A percentile compares a stretch with the other conserved stretches of the same genome.
phyloP scores from a whole-genome alignment of 2,797 vertebrate species.

The Micrastur ruficollis region DNA sequence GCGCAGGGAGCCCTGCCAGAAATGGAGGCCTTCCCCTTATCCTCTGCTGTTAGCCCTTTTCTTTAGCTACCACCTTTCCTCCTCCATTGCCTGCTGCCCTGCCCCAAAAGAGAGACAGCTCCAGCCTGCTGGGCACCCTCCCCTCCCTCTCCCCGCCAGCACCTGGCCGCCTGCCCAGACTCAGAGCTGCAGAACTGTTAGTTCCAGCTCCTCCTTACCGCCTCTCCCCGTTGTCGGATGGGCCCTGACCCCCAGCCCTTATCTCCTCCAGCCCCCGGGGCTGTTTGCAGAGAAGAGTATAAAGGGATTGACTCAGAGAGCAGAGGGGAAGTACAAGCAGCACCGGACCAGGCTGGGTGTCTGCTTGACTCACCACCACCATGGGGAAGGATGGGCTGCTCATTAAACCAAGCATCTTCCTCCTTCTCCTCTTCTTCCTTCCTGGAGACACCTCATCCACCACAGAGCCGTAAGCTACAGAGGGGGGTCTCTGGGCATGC shows the following conservation, averaged over 20 bases:
- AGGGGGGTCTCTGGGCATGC: neutral
- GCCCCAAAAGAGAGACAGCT: neutral
- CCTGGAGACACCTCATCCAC: neutral
- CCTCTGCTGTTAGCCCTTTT: neutral
- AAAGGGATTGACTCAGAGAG: neutral
- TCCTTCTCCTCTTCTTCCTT: slow-evolving; percentile 35
- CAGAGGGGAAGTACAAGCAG: neutral
- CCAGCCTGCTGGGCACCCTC: neutral
- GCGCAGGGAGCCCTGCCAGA: neutral
- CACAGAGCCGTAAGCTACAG: slow-evolving; percentile 48
- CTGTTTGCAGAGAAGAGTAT: slow-evolving; percentile 33
- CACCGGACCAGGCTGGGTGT: neutral
- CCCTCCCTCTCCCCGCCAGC: neutral
- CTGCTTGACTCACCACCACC: neutral
- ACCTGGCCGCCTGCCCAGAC: slow-evolving; percentile 12
- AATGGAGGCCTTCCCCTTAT: neutral
- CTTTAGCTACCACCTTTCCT: neutral
- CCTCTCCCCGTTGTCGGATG: neutral
- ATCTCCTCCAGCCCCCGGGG: slow-evolving; percentile 5
- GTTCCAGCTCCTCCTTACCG: slow-evolving; percentile 22
- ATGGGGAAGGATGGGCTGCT: neutral
- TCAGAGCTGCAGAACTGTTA: neutral
- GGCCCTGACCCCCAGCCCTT: slow-evolving; percentile 37
- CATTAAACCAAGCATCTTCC: neutral
- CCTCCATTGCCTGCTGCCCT: neutral